Percentiles rank a stretch among this genome's conserved stretches.
phyloP scores from a whole-genome alignment of 2,888 invertebrate species.

The Slavum lentiscoides region DNA sequence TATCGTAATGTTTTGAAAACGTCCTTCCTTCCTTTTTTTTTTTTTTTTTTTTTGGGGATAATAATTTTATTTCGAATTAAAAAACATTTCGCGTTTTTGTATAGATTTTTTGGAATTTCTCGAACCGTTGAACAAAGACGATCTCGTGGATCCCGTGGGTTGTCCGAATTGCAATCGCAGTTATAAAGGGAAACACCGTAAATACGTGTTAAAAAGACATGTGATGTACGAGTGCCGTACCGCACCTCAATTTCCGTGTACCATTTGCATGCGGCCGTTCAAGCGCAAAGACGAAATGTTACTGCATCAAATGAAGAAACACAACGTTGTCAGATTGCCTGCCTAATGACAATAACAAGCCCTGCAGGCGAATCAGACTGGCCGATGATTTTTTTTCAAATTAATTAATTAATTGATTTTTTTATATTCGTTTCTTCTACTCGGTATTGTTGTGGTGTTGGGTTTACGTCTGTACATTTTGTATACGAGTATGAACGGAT shows the following conservation, averaged over 20 bases:
- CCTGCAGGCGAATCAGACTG: too few species aligned
- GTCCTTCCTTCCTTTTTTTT: not conserved
- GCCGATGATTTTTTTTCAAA: too few species aligned
- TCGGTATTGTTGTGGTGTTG: too few species aligned
- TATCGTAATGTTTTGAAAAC: too few species aligned
- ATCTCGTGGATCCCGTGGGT: constrained; percentile 33
- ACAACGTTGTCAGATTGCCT: constrained; percentile 1
- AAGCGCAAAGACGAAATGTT: constrained; percentile 67
- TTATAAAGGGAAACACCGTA: constrained; percentile 52
- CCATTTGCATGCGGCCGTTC: constrained; percentile 65
- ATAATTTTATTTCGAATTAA: not conserved
- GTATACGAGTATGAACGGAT: too few species aligned
- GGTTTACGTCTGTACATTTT: too few species aligned
- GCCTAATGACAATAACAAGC: too few species aligned
- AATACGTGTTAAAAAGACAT: constrained; percentile 55
- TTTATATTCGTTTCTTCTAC: too few species aligned
- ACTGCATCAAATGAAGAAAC: constrained; percentile 63
- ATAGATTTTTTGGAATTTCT: constrained; percentile 37
- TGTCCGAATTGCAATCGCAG: constrained; percentile 45
- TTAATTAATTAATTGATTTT: too few species aligned
- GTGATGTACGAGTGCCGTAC: constrained; percentile 39
- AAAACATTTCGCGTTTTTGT: not conserved
- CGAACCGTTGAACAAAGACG: constrained; percentile 32
- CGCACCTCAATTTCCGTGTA: constrained; percentile 59
- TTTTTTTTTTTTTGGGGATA: not conserved